Evolutionary conservation across 2,113 vertebrate species (phyloP).

Genomic region (Cyphomyrus plagiostoma): DNA sequence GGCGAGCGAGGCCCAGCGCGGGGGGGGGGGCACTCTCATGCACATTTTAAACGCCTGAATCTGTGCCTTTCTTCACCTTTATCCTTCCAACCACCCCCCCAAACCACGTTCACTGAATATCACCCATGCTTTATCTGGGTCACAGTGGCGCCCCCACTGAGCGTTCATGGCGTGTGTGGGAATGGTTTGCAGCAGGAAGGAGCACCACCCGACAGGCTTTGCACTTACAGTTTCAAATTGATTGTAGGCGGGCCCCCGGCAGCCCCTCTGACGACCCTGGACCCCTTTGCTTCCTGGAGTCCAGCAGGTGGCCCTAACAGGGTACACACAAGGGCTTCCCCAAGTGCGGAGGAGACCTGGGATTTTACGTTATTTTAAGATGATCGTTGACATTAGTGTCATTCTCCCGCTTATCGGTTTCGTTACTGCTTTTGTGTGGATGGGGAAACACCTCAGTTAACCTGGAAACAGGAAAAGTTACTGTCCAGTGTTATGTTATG

Average conservation of each 20-base stretch:
- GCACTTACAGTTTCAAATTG: not conserved
- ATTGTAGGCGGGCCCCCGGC: not conserved
- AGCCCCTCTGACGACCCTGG: not conserved
- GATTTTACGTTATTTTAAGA: not conserved
- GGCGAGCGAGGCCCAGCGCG: conserved; percentile 29
- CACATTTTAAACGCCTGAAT: conserved; percentile 27
- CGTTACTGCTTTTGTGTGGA: not conserved
- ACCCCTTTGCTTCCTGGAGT: not conserved
- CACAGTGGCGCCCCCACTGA: not conserved
- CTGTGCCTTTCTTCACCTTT: conserved; percentile 49
- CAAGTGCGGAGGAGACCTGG: not conserved
- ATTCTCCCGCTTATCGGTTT: not conserved
- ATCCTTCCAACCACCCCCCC: conserved; percentile 11
- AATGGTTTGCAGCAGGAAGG: not conserved
- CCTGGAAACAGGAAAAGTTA: not conserved
- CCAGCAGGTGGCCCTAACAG: not conserved
- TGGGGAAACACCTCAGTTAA: not conserved
- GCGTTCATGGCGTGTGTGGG: not conserved
- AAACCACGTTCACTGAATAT: no score
- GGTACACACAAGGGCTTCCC: conserved; percentile 10
- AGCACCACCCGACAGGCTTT: not conserved
- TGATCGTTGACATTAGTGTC: not conserved
- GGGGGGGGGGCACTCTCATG: conserved; percentile 15
- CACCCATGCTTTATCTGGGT: conserved; percentile 1
- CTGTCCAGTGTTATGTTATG: not conserved